Percentiles rank a stretch among this genome's conserved stretches.
phyloP scores from a whole-genome alignment of 2,113 vertebrate genomes.

The Rallus limicola region DNA sequence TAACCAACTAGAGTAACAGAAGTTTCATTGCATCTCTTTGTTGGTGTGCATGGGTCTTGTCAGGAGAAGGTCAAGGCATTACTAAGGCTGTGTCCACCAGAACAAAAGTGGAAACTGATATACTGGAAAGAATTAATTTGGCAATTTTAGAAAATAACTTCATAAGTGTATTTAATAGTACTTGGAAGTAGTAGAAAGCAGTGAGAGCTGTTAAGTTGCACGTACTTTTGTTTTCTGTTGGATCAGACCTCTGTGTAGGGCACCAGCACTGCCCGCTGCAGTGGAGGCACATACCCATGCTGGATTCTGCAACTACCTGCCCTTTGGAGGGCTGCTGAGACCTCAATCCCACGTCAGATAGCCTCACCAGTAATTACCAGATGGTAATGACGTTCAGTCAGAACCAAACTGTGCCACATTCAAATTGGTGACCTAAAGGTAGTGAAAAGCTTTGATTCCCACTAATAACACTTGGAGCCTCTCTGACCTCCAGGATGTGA shows the following conservation, averaged over 20 bases:
- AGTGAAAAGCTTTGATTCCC: slow-evolving; percentile 31
- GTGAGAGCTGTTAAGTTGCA: not conserved
- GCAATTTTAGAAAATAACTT: not conserved
- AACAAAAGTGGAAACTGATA: not conserved
- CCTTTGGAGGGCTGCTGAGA: not conserved
- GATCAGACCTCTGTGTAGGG: not conserved
- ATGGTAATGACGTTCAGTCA: not conserved
- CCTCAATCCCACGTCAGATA: not conserved
- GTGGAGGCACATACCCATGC: not conserved
- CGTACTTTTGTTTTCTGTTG: not conserved
- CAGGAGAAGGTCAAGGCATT: not conserved
- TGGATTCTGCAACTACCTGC: not conserved
- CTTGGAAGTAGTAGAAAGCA: not conserved
- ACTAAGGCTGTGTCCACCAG: not conserved
- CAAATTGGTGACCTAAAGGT: not conserved
- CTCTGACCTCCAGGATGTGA: slow-evolving; percentile 22
- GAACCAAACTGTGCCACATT: not conserved
- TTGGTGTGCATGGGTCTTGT: not conserved
- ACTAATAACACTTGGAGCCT: not conserved
- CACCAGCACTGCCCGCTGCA: not conserved
- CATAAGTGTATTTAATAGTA: no score
- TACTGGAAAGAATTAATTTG: not conserved
- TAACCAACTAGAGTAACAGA: not conserved
- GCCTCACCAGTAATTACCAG: not conserved
- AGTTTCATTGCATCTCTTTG: not conserved